phyloP scores from a whole-genome alignment of 2,797 vertebrate species.

The Choloepus didactylus region DNA sequence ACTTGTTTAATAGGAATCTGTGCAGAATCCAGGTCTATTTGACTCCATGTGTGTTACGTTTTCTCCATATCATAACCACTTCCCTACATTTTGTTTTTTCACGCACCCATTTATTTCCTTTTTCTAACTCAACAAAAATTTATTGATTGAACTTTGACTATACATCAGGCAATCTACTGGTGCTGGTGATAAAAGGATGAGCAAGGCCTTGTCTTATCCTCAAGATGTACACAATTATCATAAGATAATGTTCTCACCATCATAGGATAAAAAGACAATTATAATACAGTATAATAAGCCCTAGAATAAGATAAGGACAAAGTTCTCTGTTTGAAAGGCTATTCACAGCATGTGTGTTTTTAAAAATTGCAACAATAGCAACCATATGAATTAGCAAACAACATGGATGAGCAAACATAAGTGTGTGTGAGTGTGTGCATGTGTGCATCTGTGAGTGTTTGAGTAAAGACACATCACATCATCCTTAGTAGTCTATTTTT shows the following conservation, averaged over 20 bases:
- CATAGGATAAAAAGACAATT: background rate
- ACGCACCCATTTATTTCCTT: background rate
- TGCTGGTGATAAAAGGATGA: background rate
- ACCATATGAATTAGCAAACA: background rate
- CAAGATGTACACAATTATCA: background rate
- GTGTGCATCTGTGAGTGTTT: background rate
- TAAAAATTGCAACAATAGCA: background rate
- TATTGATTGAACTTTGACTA: slow-evolving; percentile 3
- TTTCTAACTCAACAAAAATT: background rate
- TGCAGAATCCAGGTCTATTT: background rate
- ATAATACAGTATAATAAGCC: background rate
- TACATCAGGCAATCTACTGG: background rate
- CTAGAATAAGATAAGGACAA: background rate
- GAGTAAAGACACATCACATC: background rate
- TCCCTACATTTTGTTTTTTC: background rate
- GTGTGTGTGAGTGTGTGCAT: background rate
- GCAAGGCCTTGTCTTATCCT: background rate
- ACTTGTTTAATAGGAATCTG: background rate
- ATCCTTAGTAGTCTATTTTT: background rate
- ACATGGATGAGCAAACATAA: background rate
- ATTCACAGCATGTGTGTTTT: background rate
- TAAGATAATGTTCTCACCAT: background rate
- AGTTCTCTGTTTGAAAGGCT: background rate
- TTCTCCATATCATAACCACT: background rate
- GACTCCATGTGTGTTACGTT: background rate